phyloP scores from a whole-genome alignment of 2,113 vertebrate genomes.

The Ceyx margarethae region DNA sequence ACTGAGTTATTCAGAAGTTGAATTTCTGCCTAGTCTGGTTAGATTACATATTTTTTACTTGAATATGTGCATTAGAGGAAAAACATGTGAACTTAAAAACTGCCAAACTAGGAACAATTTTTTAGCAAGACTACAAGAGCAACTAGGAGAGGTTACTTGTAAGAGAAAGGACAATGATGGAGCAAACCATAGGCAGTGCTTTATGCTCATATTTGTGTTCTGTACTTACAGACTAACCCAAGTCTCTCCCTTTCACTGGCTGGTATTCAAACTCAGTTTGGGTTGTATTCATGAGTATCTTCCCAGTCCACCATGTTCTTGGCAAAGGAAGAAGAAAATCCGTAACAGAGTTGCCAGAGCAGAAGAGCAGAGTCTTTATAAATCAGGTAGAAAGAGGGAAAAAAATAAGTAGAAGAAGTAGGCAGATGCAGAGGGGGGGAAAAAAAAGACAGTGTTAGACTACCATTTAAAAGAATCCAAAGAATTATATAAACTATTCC shows the following conservation, averaged over 20 bases:
- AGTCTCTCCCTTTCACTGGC: constrained; percentile 35
- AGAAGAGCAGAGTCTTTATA: neutral
- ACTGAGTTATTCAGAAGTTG: neutral
- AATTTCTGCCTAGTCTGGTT: neutral
- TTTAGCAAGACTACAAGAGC: neutral
- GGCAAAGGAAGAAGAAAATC: constrained; percentile 17
- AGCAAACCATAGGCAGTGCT: neutral
- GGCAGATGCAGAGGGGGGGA: neutral
- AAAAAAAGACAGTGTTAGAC: neutral
- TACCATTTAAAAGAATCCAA: neutral
- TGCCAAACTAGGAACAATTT: neutral
- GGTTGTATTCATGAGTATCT: neutral
- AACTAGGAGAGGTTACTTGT: neutral
- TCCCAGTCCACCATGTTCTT: neutral
- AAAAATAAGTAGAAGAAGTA: neutral
- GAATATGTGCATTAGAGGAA: neutral
- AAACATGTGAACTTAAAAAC: neutral
- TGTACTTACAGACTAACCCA: constrained; percentile 19
- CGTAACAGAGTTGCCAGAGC: neutral
- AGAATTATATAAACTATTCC: neutral
- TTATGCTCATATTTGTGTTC: neutral
- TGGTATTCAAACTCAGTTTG: constrained; percentile 19
- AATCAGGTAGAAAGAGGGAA: neutral
- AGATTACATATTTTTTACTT: neutral
- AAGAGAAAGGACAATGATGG: neutral